Conservation (phyloP, 2,113 vertebrate genomes). For the Rallus limicola region DNA sequence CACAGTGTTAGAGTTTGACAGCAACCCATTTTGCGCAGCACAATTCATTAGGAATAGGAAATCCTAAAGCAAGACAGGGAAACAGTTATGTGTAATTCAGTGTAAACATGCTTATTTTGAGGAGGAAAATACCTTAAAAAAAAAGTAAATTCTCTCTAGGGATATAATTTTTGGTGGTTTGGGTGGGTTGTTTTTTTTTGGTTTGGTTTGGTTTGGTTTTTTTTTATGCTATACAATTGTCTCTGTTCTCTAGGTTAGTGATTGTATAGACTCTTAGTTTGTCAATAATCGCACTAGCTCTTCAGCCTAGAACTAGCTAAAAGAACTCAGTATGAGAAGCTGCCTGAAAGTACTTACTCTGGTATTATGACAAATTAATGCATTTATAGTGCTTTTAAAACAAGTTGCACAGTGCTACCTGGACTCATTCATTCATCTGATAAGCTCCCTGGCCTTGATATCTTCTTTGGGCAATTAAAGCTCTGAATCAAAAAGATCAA, state of each 20-base stretch:
- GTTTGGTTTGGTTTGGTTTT: too few relatives aligned
- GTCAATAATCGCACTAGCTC: background rate
- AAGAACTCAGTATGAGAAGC: fast-evolving
- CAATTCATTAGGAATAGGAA: background rate
- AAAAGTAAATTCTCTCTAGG: too few relatives aligned
- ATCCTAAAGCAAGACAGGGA: background rate
- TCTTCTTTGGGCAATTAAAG: background rate
- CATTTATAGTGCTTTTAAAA: background rate
- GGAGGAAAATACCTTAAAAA: background rate
- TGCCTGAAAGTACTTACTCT: background rate
- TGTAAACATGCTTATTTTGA: background rate
- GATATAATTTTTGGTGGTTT: too few relatives aligned
- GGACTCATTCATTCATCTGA: background rate
- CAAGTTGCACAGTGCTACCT: background rate
- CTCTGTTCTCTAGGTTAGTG: background rate
- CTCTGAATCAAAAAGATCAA: background rate
- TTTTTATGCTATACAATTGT: background rate
- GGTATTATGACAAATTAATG: background rate
- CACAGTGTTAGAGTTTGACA: background rate
- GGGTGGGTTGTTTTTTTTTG: too few relatives aligned
- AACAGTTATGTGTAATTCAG: background rate
- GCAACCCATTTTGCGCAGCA: background rate
- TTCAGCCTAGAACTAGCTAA: background rate
- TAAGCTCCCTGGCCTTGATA: background rate
- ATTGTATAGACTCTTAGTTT: background rate